phyloP scores from a whole-genome alignment of 2,888 invertebrate species.

The Drosophila buzzatii region DNA sequence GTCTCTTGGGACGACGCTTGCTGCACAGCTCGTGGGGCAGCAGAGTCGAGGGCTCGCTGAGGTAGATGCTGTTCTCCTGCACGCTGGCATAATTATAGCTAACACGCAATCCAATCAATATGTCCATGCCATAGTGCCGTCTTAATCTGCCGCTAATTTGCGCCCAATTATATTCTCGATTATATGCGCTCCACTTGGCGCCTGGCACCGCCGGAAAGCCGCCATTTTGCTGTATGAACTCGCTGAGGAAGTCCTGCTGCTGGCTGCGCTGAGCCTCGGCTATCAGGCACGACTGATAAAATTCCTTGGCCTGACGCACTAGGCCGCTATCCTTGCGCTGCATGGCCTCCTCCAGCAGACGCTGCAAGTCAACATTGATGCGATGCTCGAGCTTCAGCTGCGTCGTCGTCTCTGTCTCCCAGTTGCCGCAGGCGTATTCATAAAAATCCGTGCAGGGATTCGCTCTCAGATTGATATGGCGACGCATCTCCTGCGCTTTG shows the following conservation, averaged over 20 bases:
- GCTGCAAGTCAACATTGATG: slow-evolving; percentile 65
- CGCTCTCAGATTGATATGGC: slow-evolving; percentile 71
- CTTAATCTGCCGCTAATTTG: slow-evolving; percentile 69
- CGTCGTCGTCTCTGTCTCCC: slow-evolving; percentile 52
- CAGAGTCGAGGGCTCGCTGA: slow-evolving; percentile 76
- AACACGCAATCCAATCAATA: slow-evolving; percentile 80
- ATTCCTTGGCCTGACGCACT: slow-evolving; percentile 80
- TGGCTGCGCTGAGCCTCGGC: slow-evolving; percentile 61
- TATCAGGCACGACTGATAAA: slow-evolving; percentile 79
- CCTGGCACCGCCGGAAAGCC: slow-evolving; percentile 83
- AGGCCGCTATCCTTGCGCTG: slow-evolving; percentile 66
- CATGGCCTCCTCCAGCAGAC: slow-evolving; percentile 67
- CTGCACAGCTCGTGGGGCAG: slow-evolving; percentile 74
- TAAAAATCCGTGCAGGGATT: slow-evolving; percentile 83
- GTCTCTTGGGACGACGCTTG: slow-evolving; percentile 57
- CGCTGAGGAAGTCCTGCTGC: slow-evolving; percentile 68
- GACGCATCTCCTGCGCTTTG: slow-evolving; percentile 67
- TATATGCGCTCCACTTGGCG: slow-evolving; percentile 74
- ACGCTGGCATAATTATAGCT: slow-evolving; percentile 73
- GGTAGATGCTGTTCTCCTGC: slow-evolving; percentile 79
- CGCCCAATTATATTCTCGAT: slow-evolving; percentile 80
- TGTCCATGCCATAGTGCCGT: slow-evolving; percentile 76
- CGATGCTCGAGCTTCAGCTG: slow-evolving; percentile 44
- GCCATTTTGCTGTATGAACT: slow-evolving; percentile 77
- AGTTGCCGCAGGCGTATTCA: slow-evolving; percentile 83